Percentiles rank a stretch among this genome's conserved stretches.
Evolutionary conservation across 2,797 vertebrate genomes (phyloP).

Genomic region (Gobio occitaniae): DNA sequence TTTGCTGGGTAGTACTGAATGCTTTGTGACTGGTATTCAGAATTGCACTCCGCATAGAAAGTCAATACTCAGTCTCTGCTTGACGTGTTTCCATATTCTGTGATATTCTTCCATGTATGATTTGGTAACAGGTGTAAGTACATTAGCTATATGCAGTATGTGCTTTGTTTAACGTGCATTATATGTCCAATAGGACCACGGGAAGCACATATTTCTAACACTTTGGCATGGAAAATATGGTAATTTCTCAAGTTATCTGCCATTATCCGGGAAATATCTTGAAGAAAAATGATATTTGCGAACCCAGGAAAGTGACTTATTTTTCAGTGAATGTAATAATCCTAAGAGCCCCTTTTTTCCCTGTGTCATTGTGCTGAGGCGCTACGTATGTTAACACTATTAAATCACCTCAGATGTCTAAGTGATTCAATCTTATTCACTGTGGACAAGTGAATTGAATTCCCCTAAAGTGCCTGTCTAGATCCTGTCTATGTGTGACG

Average conservation of each 20-base stretch:
- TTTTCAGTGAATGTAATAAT: constrained; percentile 77
- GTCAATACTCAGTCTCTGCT: background rate
- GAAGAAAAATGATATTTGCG: constrained; percentile 70
- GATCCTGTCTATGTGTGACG: constrained; percentile 80
- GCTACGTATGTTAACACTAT: constrained; percentile 78
- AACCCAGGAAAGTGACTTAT: constrained; percentile 74
- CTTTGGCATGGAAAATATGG: constrained; percentile 49
- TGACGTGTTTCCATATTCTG: background rate
- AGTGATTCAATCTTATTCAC: constrained; percentile 81
- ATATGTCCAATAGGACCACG: background rate
- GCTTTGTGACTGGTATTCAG: background rate
- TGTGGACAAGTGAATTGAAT: constrained; percentile 79
- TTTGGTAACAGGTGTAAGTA: constrained; percentile 18
- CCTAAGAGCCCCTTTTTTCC: constrained; percentile 65
- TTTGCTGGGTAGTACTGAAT: background rate
- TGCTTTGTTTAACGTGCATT: background rate
- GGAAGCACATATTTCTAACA: background rate
- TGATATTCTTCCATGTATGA: background rate
- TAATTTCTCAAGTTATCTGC: constrained; percentile 70
- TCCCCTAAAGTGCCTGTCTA: constrained; percentile 82
- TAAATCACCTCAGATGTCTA: constrained; percentile 82
- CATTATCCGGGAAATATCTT: constrained; percentile 76
- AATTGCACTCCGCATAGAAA: background rate
- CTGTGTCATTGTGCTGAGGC: constrained; percentile 69
- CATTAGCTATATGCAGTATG: background rate